Evolutionary conservation across 2,888 invertebrate genomes (phyloP), one percentile per base, ranked within the genome.

Genomic region (Cabera pusaria): DNA sequence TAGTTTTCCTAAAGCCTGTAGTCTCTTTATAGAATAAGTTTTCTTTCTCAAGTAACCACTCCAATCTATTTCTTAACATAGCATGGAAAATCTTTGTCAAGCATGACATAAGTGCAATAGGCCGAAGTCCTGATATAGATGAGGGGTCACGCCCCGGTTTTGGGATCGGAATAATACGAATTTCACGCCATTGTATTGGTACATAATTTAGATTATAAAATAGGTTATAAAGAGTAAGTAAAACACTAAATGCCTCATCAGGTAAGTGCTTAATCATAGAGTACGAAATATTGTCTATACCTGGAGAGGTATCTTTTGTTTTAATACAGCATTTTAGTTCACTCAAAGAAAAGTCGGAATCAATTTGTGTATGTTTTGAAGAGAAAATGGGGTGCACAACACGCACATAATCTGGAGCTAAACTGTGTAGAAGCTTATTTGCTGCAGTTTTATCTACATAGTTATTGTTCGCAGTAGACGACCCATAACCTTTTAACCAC

Each of bases 41-140:
- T 11, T 48, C 34, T 9, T 26, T 47, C 31, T 55, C 52, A 0
- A 44, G 5, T 25, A 16, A 54, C 52, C 52, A 55, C 25, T 58
- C 55, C 23, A 56, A 4, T 5, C 55, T 10, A 23, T 44, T 50
- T 2, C 4, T 7, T 2, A 54, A 5, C 24, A 53, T 52, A 3
- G 1, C n/a, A 21, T 57, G 47, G 7, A 52, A 53, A 1, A 52
- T 25, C 37, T 57, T 55, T 34, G 49, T 50, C 0, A 49, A 1
- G 24, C 54, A 52, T 0, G 47, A 46, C 6, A 54, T 42, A 7
- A 52, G 9, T 1, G 52, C 40, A 9, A 52, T 51, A 0, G 52
- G 51, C 22, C 52, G 34, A 1, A 51, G 16, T 7, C 29, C 25
- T 6, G 33, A 9, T 5, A 17, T 27, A 9, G 10, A 14, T 14